Conservation (phyloP, 2,888 invertebrate genomes). For the Octonoba sinensis region DNA sequence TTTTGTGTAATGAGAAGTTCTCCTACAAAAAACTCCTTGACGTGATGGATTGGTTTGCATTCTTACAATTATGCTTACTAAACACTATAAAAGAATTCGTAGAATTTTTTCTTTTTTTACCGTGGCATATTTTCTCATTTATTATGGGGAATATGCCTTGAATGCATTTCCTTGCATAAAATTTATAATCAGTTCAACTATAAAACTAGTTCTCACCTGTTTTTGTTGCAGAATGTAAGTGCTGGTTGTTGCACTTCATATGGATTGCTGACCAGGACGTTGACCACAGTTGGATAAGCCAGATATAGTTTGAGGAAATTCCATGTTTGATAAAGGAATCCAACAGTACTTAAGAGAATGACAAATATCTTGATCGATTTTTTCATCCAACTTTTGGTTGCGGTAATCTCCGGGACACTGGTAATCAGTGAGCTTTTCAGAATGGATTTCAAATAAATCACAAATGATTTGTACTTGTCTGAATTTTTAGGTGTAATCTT, state of each 20-base stretch:
- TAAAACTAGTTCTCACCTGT: too few relatives aligned
- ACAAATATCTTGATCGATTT: slow-evolving; percentile 20
- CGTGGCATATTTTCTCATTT: too few relatives aligned
- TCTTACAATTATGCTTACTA: too few relatives aligned
- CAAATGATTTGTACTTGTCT: slow-evolving; percentile 25
- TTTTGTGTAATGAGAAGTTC: too few relatives aligned
- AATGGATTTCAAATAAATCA: background rate
- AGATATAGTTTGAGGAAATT: slow-evolving; percentile 35
- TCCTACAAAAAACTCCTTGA: too few relatives aligned
- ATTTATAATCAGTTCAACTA: too few relatives aligned
- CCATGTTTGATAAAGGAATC: slow-evolving; percentile 40
- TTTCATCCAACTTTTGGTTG: slow-evolving; percentile 30
- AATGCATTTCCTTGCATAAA: too few relatives aligned
- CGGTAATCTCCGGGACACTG: slow-evolving; percentile 32
- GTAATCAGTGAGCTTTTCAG: slow-evolving; percentile 32
- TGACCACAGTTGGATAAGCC: slow-evolving; percentile 45
- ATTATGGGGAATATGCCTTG: too few relatives aligned
- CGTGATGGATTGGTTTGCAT: too few relatives aligned
- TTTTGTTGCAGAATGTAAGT: slow-evolving; percentile 42
- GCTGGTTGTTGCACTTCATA: slow-evolving; percentile 33
- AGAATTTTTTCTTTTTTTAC: too few relatives aligned
- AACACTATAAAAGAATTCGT: too few relatives aligned
- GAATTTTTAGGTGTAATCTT: too few relatives aligned
- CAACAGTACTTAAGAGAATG: slow-evolving; percentile 25
- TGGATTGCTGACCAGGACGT: slow-evolving; percentile 31